phyloP scores from a whole-genome alignment of 2,888 invertebrate species.

The Drosophila mimetica region DNA sequence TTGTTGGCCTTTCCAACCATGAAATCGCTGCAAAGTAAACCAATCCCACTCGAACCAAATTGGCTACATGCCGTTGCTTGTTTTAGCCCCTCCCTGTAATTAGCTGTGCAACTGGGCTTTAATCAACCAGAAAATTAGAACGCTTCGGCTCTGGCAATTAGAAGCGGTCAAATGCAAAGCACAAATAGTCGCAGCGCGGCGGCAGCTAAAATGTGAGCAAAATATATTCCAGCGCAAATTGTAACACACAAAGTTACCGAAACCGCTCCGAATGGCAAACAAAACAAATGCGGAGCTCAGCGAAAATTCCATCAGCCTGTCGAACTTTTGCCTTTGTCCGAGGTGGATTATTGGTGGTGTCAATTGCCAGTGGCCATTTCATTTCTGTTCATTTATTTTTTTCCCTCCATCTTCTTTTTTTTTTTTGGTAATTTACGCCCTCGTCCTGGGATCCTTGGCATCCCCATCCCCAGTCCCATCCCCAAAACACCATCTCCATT shows the following conservation, averaged over 20 bases:
- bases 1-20: neutral
- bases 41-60: constrained; percentile 32
- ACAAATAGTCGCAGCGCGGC: constrained; percentile 19
- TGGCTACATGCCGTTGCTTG: constrained; percentile 11
- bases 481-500: constrained; percentile 29
- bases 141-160: constrained; percentile 62
- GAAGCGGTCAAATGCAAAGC: constrained; percentile 51
- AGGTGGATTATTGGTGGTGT: constrained; percentile 70
- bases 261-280: constrained; percentile 42
- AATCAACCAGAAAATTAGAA: constrained; percentile 75
- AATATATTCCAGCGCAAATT: constrained; percentile 28
- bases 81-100: constrained; percentile 39
- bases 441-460: constrained; percentile 18
- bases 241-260: constrained; percentile 12
- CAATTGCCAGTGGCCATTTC: constrained; percentile 77
- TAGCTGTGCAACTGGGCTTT: constrained; percentile 54
- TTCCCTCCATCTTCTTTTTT: constrained; percentile 42
- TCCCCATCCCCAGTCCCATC: constrained; percentile 3
- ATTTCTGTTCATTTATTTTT: constrained; percentile 27
- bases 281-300: constrained; percentile 71
- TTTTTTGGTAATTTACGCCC: constrained; percentile 74
- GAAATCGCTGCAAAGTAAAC: constrained; percentile 19
- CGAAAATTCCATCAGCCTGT: constrained; percentile 60
- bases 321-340: constrained; percentile 52
- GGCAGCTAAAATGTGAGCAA: constrained; percentile 24